These are phyloP conservation scores for Falco columbarius DNA, from an alignment of 2,797 vertebrate genomes.

Conservation along the genomic window DNA sequence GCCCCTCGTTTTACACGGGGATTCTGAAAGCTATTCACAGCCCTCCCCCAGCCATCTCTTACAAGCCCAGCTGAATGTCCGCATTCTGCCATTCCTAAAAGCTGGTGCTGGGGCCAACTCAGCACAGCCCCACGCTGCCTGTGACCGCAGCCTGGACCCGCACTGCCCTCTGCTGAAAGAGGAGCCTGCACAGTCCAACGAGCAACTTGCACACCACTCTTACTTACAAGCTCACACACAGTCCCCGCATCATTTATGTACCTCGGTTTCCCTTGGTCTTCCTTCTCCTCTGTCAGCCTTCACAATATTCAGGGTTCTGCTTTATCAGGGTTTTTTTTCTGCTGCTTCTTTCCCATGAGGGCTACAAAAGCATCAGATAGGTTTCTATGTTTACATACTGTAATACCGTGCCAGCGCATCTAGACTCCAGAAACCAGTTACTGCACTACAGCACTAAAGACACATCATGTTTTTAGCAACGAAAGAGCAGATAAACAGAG, in stretches of 20 bases:
- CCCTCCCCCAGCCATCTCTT: neutral
- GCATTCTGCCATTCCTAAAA: neutral
- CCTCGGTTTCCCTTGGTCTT: neutral
- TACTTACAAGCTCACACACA: too few species aligned
- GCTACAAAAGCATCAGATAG: neutral
- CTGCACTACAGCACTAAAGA: neutral
- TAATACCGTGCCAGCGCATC: neutral
- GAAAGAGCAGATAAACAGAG: neutral
- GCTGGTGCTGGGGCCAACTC: neutral
- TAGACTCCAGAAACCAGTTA: neutral
- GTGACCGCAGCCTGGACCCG: neutral
- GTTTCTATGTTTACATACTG: neutral
- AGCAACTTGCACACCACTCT: neutral
- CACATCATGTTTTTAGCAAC: neutral
- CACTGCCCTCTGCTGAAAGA: constrained; percentile 56
- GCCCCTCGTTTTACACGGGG: neutral
- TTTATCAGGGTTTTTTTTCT: neutral
- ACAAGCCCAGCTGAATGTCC: neutral
- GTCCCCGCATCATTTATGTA: fast-evolving
- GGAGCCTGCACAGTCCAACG: neutral
- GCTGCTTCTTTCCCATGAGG: neutral
- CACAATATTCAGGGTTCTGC: neutral
- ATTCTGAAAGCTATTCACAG: neutral
- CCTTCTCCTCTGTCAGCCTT: neutral
- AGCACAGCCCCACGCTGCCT: neutral